Percentiles rank a stretch among this genome's conserved stretches.
Evolutionary conservation across 2,888 invertebrate species (phyloP).

Genomic region (Agonopterix heracliana): DNA sequence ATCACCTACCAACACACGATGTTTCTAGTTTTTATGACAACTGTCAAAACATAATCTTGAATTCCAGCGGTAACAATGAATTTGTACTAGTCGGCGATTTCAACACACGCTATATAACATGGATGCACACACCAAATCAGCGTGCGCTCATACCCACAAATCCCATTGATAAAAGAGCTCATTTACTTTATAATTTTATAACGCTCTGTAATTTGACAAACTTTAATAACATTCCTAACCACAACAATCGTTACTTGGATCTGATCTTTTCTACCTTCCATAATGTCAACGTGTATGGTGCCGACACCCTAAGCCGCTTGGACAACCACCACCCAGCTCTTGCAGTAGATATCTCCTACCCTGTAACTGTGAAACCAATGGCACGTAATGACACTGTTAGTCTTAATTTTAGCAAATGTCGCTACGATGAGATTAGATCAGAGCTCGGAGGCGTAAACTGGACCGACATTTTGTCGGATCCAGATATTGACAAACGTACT

Average conservation of each 20-base stretch:
- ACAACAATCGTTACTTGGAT: slow-evolving; percentile 4
- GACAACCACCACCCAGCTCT: slow-evolving; percentile 7
- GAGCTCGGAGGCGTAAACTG: slow-evolving; percentile 1
- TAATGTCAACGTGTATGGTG: background rate
- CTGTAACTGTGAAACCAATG: background rate
- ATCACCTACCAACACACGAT: slow-evolving; percentile 1
- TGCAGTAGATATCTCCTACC: background rate
- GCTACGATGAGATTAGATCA: background rate
- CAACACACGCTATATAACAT: no score
- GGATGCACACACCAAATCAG: background rate
- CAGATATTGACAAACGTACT: background rate
- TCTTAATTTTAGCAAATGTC: slow-evolving; percentile 7
- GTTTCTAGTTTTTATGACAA: background rate
- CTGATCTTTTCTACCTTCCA: slow-evolving; percentile 5
- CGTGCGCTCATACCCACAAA: background rate
- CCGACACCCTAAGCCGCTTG: background rate
- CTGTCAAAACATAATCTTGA: background rate
- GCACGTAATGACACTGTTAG: background rate
- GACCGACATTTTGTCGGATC: background rate
- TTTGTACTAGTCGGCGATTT: background rate
- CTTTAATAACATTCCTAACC: slow-evolving; percentile 6
- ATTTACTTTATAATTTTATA: background rate
- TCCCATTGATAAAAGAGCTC: background rate
- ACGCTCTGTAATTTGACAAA: slow-evolving; percentile 2
- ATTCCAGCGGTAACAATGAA: background rate